Percentiles rank a stretch among this genome's conserved stretches.
Conservation (phyloP, 2,113 vertebrate genomes). For the Aplodontia rufa region DNA sequence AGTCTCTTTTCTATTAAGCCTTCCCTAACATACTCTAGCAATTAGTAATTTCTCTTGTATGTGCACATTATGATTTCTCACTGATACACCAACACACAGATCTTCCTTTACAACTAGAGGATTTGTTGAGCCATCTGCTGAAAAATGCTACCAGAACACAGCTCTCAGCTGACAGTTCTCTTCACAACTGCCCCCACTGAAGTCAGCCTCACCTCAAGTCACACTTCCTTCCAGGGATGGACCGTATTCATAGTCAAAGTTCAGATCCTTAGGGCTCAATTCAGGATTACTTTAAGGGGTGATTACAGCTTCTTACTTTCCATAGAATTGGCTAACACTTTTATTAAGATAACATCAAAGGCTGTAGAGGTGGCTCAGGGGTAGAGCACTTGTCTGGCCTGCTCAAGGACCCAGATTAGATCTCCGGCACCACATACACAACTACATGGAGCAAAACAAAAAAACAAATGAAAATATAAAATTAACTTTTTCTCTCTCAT, state of each 20-base stretch:
- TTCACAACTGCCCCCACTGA: constrained; percentile 4
- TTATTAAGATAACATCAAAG: no score
- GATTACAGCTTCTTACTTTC: not conserved
- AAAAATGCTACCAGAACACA: not conserved
- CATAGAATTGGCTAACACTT: not conserved
- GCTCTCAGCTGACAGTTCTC: not conserved
- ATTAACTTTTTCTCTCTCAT: no score
- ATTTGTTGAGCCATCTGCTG: not conserved
- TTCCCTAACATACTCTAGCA: not conserved
- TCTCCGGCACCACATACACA: no score
- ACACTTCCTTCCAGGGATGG: not conserved
- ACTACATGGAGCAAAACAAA: no score
- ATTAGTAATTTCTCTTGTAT: not conserved
- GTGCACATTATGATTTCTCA: not conserved
- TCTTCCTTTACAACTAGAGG: not conserved
- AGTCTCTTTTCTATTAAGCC: not conserved
- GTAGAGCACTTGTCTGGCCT: no score
- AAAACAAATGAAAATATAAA: no score
- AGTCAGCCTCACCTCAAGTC: not conserved
- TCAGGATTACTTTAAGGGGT: not conserved
- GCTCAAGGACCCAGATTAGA: no score
- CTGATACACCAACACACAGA: not conserved
- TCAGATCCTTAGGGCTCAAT: not conserved
- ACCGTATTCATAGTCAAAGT: not conserved
- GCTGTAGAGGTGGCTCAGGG: no score